These are phyloP conservation scores for Neopelma chrysocephalum DNA, from an alignment of 2,797 vertebrate species.

Conservation along the genomic window DNA sequence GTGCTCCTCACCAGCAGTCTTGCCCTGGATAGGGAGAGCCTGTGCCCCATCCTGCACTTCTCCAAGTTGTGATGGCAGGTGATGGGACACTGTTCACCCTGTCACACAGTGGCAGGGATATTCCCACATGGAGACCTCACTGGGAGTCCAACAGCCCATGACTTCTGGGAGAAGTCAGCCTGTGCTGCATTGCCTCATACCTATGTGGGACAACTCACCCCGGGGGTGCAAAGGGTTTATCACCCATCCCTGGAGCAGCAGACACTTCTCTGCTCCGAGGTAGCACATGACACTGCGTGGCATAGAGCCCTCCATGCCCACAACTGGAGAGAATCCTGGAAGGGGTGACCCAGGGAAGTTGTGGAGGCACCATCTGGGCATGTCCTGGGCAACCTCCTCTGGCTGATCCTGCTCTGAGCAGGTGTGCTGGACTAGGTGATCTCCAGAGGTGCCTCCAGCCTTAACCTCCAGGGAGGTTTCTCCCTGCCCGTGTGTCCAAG, in stretches of 20 bases:
- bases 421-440: fast-evolving
- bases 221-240: not conserved
- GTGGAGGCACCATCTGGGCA: not conserved
- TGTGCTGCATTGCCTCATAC: not conserved
- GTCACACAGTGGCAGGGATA: fast-evolving
- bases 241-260: not conserved
- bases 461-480: too few species aligned
- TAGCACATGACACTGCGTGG: fast-evolving
- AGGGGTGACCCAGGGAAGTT: too few species aligned
- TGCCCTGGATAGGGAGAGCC: not conserved
- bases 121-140: fast-evolving
- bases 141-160: fast-evolving
- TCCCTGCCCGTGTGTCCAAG: fast-evolving
- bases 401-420: not conserved
- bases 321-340: not conserved
- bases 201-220: fast-evolving
- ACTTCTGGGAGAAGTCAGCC: not conserved
- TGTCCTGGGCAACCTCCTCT: fast-evolving
- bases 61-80: fast-evolving
- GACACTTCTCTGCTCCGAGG: not conserved
- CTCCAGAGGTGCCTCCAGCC: not conserved
- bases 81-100: not conserved
- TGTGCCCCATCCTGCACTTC: not conserved
- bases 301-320: not conserved
- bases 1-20: not conserved